Evolutionary conservation across 2,797 vertebrate genomes (phyloP).

Genomic region (Neosilurus mollespiculum): DNA sequence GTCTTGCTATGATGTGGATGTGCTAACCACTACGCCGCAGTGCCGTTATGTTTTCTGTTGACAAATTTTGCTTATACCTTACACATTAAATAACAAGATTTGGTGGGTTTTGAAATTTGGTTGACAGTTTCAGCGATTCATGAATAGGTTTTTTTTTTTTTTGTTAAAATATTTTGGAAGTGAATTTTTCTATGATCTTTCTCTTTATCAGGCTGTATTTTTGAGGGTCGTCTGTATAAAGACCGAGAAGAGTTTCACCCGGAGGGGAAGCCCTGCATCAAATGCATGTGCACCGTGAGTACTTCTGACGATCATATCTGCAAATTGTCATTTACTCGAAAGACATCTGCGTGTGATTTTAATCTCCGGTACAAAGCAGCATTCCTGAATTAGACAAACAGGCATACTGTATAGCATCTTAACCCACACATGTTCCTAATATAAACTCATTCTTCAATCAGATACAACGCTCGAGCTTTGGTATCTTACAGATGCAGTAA

Average conservation of each 20-base stretch:
- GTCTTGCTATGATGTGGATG: too few relatives aligned
- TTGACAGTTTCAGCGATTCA: neutral
- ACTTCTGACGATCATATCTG: constrained; percentile 30
- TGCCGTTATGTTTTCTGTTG: too few relatives aligned
- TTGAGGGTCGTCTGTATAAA: constrained; percentile 87
- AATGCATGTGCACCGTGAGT: constrained; percentile 92
- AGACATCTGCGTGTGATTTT: constrained; percentile 9
- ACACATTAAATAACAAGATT: neutral
- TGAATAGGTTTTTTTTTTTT: neutral
- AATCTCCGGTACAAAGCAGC: constrained; percentile 2
- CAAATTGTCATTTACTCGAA: constrained; percentile 2
- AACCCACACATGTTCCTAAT: constrained; percentile 23
- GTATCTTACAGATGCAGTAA: constrained; percentile 2
- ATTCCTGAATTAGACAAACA: constrained; percentile 14
- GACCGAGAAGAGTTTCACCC: constrained; percentile 92
- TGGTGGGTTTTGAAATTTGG: neutral
- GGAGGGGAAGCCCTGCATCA: constrained; percentile 87
- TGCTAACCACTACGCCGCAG: too few relatives aligned
- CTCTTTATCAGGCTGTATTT: constrained; percentile 79
- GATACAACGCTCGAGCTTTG: neutral
- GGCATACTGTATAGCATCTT: constrained; percentile 7
- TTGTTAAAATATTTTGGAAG: neutral
- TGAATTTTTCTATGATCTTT: constrained; percentile 26
- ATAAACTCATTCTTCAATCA: constrained; percentile 2
- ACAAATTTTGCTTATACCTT: too few relatives aligned